Percentiles rank a stretch among this genome's conserved stretches.
Evolutionary conservation across 2,113 vertebrate genomes (phyloP).

Genomic region (crab-eating macaque (Macaca fascicularis)): DNA sequence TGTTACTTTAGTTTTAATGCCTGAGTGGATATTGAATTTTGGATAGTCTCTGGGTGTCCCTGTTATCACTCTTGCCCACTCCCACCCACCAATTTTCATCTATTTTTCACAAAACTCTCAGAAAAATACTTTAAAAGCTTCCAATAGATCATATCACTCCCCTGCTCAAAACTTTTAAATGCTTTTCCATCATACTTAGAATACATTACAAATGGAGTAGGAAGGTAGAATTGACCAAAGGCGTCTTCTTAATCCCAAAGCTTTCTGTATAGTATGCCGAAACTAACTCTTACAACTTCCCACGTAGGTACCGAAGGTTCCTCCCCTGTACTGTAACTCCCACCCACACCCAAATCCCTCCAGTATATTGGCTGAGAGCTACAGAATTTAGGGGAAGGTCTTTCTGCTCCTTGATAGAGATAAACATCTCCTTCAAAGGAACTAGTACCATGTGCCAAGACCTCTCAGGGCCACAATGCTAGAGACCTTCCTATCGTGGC

Average conservation of each 20-base stretch:
- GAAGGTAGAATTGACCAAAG: not conserved
- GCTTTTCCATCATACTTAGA: not conserved
- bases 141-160: not conserved
- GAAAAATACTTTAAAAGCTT: not conserved
- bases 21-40: not conserved
- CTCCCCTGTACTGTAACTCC: not conserved
- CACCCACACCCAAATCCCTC: not conserved
- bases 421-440: not conserved
- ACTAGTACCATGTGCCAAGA: not conserved
- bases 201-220: not conserved
- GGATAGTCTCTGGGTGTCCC: not conserved
- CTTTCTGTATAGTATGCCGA: not conserved
- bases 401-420: not conserved
- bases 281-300: not conserved
- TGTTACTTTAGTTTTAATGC: conserved; percentile 26
- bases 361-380: not conserved
- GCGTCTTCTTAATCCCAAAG: not conserved
- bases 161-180: not conserved
- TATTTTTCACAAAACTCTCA: not conserved
- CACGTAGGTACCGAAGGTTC: not conserved
- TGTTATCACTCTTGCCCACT: not conserved
- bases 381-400: not conserved
- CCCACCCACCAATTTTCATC: not conserved
- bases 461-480: not conserved
- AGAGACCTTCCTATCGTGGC: not conserved